Evolutionary conservation across 2,888 invertebrate genomes (phyloP).

Genomic region (Escarpia spicata): DNA sequence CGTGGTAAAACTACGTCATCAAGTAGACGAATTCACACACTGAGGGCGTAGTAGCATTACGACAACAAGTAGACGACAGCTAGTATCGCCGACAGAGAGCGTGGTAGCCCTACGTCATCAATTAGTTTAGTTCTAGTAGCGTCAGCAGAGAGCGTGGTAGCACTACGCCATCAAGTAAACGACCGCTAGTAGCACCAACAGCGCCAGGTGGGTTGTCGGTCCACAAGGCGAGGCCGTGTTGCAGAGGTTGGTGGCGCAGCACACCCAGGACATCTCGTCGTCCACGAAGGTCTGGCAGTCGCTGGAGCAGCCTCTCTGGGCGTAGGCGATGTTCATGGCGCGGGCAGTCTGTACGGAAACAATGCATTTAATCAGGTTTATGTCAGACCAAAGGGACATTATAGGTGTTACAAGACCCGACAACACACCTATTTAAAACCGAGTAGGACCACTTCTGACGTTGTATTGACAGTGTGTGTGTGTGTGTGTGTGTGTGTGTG

Average conservation of each 20-base stretch:
- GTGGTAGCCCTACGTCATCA: neutral
- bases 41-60: neutral
- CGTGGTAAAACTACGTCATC: neutral
- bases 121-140: neutral
- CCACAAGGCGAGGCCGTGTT: neutral
- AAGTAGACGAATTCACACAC: neutral
- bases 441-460: neutral
- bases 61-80: neutral
- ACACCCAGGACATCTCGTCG: neutral
- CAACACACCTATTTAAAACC: neutral
- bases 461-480: too few species aligned
- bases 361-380: neutral
- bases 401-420: neutral
- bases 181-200: neutral
- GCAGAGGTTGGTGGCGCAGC: neutral
- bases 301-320: neutral
- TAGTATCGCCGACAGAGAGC: neutral
- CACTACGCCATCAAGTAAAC: neutral
- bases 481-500: too few species aligned
- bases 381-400: too few species aligned
- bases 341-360: neutral
- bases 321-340: neutral
- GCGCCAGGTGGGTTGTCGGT: neutral
- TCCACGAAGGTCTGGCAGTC: neutral
- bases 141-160: neutral